Base-by-base conservation (phyloP, 1,140 invertebrate species). In the Condylostylus longicornis region DNA sequence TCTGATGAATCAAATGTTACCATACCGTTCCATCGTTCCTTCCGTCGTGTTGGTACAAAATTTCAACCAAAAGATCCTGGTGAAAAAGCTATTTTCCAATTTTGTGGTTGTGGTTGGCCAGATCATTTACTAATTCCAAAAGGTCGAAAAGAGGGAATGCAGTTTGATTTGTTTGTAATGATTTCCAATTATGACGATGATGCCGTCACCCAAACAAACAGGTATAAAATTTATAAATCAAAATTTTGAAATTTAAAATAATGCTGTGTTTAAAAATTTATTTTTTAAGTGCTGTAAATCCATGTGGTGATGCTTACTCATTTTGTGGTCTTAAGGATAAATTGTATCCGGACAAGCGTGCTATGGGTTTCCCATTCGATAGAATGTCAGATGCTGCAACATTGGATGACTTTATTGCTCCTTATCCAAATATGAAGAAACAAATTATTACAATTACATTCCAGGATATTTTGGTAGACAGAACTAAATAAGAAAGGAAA, bases 301-400 rank as follows among this genome's bases (percentile, higher is more conserved):
- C n/a, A 2, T 77, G 74, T 47, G 53, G 56, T 3, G 69, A 73
- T 43, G 73, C 72, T 1, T 66, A 61, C 14, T 74, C 69, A 43
- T 77, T 67, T 56, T 78, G 75, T 43, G 75, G 75, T 2, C 45
- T 76, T 10, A 64, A 63, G 30, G 71, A 75, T 46, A 56, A 61
- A 18, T 58, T 66, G 38, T 77, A 70, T 51, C 74, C 74, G 0
- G 74, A 77, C 53, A 55, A 51, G 19, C 65, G 70, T 25, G 42
- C 67, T 15, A 77, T 77, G 74, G 75, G 73, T 28, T 77, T 64
- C 54, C 73, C 74, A 17, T 75, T 76, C 60, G 74, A 77, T 55
- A 60, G 72, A 10, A 62, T 63, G 4, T 54, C 38, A 39, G 63
- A 58, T 12, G 70, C 68, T 3, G 52, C 57, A 22, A 70, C 59